phyloP scores from a whole-genome alignment of 2,797 vertebrate species.

The Oophaga sylvatica region DNA sequence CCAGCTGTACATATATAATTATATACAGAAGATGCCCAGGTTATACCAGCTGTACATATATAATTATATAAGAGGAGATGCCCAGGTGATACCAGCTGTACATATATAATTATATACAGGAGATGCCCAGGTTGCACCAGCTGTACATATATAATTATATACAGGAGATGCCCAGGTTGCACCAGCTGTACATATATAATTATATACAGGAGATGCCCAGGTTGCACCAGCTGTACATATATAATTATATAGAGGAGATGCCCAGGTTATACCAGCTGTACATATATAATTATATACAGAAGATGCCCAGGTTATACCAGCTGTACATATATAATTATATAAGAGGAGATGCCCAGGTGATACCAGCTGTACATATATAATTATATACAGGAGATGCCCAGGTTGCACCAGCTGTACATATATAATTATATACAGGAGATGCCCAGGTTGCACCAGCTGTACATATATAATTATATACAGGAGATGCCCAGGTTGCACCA shows the following conservation, averaged over 20 bases:
- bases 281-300: neutral
- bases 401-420: neutral
- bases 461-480: neutral
- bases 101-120: neutral
- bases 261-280: neutral
- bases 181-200: neutral
- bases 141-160: neutral
- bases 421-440: neutral
- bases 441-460: neutral
- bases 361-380: conserved; percentile 1
- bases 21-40: neutral
- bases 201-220: neutral
- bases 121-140: neutral
- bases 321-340: neutral
- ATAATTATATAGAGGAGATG: neutral
- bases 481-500: neutral
- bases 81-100: neutral
- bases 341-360: neutral
- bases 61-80: neutral
- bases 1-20: neutral
- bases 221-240: neutral
- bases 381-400: neutral
- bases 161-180: neutral
- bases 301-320: neutral
- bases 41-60: neutral